These are phyloP conservation scores for Clunio marinus DNA, from an alignment of 2,888 invertebrate genomes.

Conservation along the genomic window DNA sequence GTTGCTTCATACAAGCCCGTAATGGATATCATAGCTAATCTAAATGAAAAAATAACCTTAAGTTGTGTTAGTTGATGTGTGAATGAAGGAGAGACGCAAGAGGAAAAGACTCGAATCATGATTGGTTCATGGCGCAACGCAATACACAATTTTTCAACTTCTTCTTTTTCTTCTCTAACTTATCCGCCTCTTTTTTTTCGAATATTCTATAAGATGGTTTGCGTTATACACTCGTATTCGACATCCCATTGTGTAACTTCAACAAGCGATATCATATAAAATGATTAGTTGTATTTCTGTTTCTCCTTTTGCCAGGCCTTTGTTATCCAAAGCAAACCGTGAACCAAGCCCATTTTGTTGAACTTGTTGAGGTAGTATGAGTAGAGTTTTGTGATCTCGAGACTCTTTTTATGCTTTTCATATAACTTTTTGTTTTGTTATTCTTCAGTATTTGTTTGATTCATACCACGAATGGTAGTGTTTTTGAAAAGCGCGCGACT, in stretches of 20 bases:
- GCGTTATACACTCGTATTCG: slow-evolving; percentile 2
- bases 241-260: slow-evolving; percentile 11
- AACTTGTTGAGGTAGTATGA: background rate
- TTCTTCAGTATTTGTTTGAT: slow-evolving; percentile 32
- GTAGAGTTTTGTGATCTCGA: background rate
- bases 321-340: background rate
- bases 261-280: slow-evolving; percentile 36
- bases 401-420: slow-evolving; percentile 29
- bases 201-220: background rate
- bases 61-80: slow-evolving; percentile 21
- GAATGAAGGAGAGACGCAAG: slow-evolving; percentile 27
- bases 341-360: slow-evolving; percentile 31
- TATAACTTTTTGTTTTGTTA: slow-evolving; percentile 15
- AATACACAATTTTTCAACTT: background rate
- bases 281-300: slow-evolving; percentile 37
- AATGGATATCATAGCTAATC: slow-evolving; percentile 36
- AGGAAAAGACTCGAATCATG: slow-evolving; percentile 19
- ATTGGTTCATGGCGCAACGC: slow-evolving; percentile 30
- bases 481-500: slow-evolving; percentile 18
- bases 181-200: slow-evolving; percentile 37
- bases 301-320: no score
- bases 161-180: slow-evolving; percentile 5
- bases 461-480: slow-evolving; percentile 23
- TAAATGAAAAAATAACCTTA: background rate
- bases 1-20: background rate